Conservation (phyloP, 92 coral and sea anemone genomes). For the Meandrina meandrites region DNA sequence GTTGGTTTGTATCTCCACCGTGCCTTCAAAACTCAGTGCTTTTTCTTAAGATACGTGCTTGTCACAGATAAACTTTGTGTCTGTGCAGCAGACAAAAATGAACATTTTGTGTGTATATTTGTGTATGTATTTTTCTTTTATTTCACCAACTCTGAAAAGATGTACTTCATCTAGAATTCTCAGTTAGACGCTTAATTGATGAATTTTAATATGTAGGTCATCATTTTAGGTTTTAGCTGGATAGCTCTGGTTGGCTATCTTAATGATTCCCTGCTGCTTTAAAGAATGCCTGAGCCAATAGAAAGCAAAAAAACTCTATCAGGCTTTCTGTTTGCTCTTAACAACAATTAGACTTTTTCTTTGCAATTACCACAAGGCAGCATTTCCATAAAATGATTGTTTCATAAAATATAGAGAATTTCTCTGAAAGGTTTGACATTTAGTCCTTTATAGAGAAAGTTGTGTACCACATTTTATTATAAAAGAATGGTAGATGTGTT, state of each 20-base stretch:
- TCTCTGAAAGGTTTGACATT: constrained; percentile 11
- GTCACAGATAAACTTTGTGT: constrained; percentile 1
- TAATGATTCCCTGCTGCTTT: constrained; percentile 36
- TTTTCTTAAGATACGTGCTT: neutral
- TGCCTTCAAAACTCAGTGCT: neutral
- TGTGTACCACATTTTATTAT: neutral
- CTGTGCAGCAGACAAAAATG: neutral
- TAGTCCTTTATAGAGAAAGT: neutral
- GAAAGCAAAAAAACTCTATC: constrained; percentile 17
- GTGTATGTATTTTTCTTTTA: neutral
- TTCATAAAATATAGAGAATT: constrained; percentile 4
- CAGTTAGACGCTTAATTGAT: constrained; percentile 38
- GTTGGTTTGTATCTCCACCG: neutral
- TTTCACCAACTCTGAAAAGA: constrained; percentile 15
- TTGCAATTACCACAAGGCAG: constrained; percentile 22
- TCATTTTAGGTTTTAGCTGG: neutral
- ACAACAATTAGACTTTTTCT: constrained; percentile 39
- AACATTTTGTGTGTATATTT: neutral
- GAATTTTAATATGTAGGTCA: constrained; percentile 43
- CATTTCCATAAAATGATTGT: constrained; percentile 43
- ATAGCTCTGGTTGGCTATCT: constrained; percentile 20
- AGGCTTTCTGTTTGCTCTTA: constrained; percentile 31
- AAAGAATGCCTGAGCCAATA: constrained; percentile 37
- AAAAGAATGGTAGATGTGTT: neutral
- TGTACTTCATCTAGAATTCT: constrained; percentile 6